A percentile compares a stretch with the other conserved stretches of the same genome.
These are phyloP conservation scores for Lepidothrix coronata DNA, from an alignment of 2,113 vertebrate genomes.

Conservation along the genomic window DNA sequence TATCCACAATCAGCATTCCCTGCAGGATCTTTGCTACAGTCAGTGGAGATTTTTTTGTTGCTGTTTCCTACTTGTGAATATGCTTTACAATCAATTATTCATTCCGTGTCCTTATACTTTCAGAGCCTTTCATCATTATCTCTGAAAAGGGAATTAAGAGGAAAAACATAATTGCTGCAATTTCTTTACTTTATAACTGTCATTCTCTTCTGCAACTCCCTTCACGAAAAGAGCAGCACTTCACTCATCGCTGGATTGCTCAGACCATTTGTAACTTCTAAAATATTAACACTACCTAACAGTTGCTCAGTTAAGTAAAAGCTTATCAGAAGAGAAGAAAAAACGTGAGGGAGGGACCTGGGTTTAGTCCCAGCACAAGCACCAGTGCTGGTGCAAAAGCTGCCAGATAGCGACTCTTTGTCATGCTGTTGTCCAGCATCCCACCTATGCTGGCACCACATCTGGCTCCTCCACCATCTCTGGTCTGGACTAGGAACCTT, in stretches of 20 bases:
- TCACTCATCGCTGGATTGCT: not conserved
- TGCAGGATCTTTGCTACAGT: not conserved
- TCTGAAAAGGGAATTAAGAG: not conserved
- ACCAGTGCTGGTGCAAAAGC: not conserved
- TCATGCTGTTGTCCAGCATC: not conserved
- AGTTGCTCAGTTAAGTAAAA: not conserved
- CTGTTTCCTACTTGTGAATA: not conserved
- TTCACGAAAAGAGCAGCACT: not conserved
- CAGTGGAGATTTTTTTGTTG: not conserved
- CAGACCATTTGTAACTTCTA: not conserved
- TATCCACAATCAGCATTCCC: not conserved
- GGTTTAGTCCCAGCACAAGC: not conserved
- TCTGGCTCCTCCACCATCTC: not conserved
- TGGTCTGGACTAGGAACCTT: not conserved
- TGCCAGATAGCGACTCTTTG: not conserved
- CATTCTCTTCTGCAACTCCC: not conserved
- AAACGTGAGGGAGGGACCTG: accelerated
- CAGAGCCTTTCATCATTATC: not conserved
- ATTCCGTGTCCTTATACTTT: not conserved
- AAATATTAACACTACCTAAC: not conserved
- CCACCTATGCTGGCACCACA: not conserved
- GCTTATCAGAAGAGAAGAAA: not conserved
- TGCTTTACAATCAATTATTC: not conserved
- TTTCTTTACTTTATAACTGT: not conserved
- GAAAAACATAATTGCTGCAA: not conserved